These are phyloP conservation scores for Marmota monax DNA, from an alignment of 2,113 vertebrate genomes.

Conservation along the genomic window DNA sequence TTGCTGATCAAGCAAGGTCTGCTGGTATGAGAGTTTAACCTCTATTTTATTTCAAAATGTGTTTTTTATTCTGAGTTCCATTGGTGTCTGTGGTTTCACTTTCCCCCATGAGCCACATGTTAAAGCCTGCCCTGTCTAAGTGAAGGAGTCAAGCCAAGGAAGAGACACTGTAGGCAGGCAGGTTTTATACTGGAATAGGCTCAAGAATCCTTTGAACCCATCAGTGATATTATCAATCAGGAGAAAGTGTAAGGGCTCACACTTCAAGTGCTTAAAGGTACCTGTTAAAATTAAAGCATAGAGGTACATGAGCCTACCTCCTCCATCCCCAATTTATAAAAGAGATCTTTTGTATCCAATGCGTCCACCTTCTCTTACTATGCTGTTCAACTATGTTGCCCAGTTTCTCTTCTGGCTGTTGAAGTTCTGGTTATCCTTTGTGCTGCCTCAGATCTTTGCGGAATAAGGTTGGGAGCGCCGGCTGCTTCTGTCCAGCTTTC, in stretches of 20 bases:
- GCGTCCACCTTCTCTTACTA: background rate
- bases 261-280: background rate
- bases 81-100: slow-evolving; percentile 61
- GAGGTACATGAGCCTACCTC: background rate
- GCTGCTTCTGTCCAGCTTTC: background rate
- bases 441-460: background rate
- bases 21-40: slow-evolving; percentile 63
- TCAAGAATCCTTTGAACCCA: slow-evolving; percentile 47
- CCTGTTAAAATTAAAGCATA: background rate
- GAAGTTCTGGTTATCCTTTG: background rate
- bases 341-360: background rate
- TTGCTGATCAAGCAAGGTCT: slow-evolving; percentile 77
- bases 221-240: background rate
- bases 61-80: slow-evolving; percentile 65
- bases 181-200: slow-evolving; percentile 35
- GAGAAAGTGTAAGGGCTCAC: slow-evolving; percentile 2
- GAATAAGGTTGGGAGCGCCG: background rate
- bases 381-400: background rate
- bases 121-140: slow-evolving; percentile 43
- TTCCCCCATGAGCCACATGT: slow-evolving; percentile 55
- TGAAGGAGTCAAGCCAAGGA: slow-evolving; percentile 31
- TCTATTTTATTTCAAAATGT: slow-evolving; percentile 74
- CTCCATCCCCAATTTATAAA: background rate
- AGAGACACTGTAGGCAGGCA: slow-evolving; percentile 5
- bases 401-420: background rate